Conservation (phyloP, 2,888 invertebrate genomes). For the Drosophila mimetica region DNA sequence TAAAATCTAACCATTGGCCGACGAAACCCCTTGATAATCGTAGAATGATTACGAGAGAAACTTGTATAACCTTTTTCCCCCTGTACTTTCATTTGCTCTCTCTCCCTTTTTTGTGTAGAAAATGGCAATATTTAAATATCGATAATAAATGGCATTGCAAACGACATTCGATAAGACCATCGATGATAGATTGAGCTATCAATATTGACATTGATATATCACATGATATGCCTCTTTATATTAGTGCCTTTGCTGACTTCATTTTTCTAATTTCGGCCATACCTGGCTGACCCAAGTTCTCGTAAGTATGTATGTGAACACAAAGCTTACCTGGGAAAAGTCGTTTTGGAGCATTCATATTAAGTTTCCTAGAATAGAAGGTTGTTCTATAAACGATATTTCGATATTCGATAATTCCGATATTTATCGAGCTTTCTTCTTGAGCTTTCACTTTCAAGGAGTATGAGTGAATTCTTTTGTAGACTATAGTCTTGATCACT, state of each 20-base stretch:
- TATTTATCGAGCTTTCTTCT: slow-evolving; percentile 1
- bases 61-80: neutral
- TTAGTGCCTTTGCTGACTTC: neutral
- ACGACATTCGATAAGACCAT: neutral
- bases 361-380: no score
- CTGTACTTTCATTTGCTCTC: neutral
- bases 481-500: neutral
- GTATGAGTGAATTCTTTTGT: no score
- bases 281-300: neutral
- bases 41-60: neutral
- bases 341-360: no score
- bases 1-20: neutral
- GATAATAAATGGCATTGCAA: neutral
- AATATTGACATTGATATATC: neutral
- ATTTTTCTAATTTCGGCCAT: neutral
- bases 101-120: neutral
- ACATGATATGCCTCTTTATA: neutral
- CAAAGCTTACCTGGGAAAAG: no score
- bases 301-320: neutral
- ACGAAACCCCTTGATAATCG: neutral
- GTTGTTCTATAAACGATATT: no score
- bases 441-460: no score
- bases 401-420: neutral
- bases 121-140: neutral
- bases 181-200: no score